Evolutionary conservation across 23 tunicate genomes (phyloP), one percentile per base, ranked within the genome.

Genomic region (Styela clava): DNA sequence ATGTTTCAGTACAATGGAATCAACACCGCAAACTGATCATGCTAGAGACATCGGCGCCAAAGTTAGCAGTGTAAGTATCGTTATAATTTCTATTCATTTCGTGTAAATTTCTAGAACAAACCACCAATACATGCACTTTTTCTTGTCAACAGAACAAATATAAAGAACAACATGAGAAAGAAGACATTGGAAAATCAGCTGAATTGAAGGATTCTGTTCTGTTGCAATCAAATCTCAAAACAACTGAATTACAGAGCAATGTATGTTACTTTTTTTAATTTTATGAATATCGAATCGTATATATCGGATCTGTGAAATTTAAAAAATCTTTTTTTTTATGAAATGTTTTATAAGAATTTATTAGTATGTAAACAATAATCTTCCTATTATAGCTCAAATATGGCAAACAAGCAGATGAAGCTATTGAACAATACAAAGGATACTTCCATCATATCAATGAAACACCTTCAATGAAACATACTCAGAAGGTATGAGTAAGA

Each of bases 231-330:
- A 83, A 94, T 78, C 62, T 35, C 28, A 33, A 85, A 65, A 85
- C 97, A 1, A 91, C 90, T 28, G 90, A 82, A 31, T 73, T 91
- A 30, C 97, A 91, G 78, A 91, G 97, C 87, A 82, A 91, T 37
- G 97, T 91, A 86, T 62, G 85, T 79, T 12, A 30, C 29, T 74
- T 35, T 44, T n/a, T n/a, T n/a, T n/a, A n/a, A n/a, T n/a, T n/a
- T n/a, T n/a, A n/a, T n/a, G n/a, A n/a, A n/a, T n/a, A n/a, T n/a
- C n/a, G n/a, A n/a, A n/a, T 21, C 31, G 18, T 34, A 22, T 22
- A 22, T 24, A 22, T 16, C 74, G 24, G 19, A 18, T 69, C 19
- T 69, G 24, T 24, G 18, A 24, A n/a, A 22, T 69, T n/a, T 19
- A 18, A 19, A 22, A 74, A 28, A 74, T 25, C 79, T 32, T 34